Evolutionary conservation across 2,113 vertebrate genomes (phyloP), one percentile per base, ranked within the genome.

Genomic region (Sander vitreus): DNA sequence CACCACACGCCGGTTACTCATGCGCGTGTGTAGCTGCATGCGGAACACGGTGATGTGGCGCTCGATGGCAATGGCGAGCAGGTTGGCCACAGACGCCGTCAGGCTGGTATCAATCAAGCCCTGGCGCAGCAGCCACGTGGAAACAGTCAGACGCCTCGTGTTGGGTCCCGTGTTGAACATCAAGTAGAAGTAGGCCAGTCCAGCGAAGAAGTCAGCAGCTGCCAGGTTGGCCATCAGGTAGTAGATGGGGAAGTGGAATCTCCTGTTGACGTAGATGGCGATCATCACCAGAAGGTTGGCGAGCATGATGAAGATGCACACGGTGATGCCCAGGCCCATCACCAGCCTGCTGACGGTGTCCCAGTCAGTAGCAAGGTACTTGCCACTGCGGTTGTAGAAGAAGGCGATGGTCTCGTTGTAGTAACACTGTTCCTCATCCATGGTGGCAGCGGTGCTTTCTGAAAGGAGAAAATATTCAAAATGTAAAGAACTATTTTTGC

Each of bases 151-250:
- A 74, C 97, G 96, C 88, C 97, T 95, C 8, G 98, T 99, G 90
- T 99, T 99, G 51, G 98, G 98, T 74, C 98, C 98, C 9, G 98
- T 99, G 95, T 99, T 99, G 93, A 99, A 99, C 98, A 99, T 99
- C 89, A 99, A 92, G 95, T 99, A 99, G 92, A 99, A 99, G 92
- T 99, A 99, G n/a, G 98, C 98, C 93, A 99, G 92, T 70, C 98
- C 98, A 2, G 98, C 98, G 87, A 99, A 99, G 93, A 99, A 99
- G 95, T 99, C 98, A 1, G 98, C 98, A 59, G 98, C 98, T 0
- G 98, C 98, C 92, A 99, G 94, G 87, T 99, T 99, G 78, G 98
- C 98, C 98, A 99, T 99, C 91, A 99, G 94, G 91, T 99, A 99
- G 96, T 99, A 99, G 94, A 99, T 99, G 95, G 98, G 98, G 85